Conservation (phyloP, 2,888 invertebrate species). For the Oligia strigilis region DNA sequence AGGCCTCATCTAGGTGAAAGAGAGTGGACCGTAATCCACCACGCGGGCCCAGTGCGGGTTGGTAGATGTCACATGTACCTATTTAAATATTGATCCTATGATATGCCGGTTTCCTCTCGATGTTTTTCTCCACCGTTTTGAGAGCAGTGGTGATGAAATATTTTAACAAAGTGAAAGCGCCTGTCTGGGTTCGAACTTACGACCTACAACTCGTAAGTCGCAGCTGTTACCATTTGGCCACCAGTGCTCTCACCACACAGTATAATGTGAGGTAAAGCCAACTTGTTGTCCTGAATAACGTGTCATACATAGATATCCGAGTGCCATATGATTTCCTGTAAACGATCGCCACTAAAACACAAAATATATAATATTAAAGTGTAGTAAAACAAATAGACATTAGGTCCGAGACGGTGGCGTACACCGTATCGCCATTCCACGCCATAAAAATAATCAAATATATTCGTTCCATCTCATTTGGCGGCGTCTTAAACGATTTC, state of each 20-base stretch:
- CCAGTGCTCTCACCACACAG: too few species aligned
- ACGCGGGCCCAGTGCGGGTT: neutral
- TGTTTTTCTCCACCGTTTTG: neutral
- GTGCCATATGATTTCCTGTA: constrained; percentile 44
- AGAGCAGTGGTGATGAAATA: neutral
- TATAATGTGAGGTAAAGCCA: neutral
- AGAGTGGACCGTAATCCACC: neutral
- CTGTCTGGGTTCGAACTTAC: neutral
- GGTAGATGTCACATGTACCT: neutral
- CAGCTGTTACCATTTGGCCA: too few species aligned
- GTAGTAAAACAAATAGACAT: constrained; percentile 88
- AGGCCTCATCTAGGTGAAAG: neutral
- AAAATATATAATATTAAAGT: constrained; percentile 84
- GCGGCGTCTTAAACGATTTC: constrained; percentile 90
- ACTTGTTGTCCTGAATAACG: constrained; percentile 34
- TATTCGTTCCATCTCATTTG: constrained; percentile 91
- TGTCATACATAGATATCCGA: too few species aligned
- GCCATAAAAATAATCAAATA: constrained; percentile 91
- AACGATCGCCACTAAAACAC: constrained; percentile 74
- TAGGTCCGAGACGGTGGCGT: constrained; percentile 81
- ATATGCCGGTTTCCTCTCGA: neutral
- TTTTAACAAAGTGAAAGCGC: neutral
- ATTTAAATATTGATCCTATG: neutral
- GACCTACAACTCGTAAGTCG: neutral
- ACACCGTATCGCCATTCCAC: constrained; percentile 87